Conservation (phyloP, 2,888 invertebrate genomes). For the Merodon equestris region DNA sequence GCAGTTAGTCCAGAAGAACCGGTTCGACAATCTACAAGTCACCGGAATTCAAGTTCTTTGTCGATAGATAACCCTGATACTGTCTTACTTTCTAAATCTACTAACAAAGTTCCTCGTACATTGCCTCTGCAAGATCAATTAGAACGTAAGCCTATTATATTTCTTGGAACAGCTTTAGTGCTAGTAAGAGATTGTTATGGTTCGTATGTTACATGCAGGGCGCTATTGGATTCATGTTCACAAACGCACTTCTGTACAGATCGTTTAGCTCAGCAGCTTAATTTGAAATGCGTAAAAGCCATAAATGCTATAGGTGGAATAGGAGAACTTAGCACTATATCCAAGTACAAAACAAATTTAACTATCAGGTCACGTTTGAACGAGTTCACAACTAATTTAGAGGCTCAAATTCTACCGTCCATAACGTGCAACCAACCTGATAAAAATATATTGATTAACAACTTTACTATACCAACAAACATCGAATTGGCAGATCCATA, state of each 20-base stretch:
- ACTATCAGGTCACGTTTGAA: not conserved
- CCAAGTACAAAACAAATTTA: slow-evolving; percentile 11
- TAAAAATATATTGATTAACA: not conserved
- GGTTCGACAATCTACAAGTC: slow-evolving; percentile 9
- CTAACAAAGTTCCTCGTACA: not conserved
- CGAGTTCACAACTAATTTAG: slow-evolving; percentile 1
- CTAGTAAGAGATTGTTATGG: slow-evolving; percentile 3
- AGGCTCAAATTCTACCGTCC: slow-evolving; percentile 16
- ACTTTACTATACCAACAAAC: not conserved
- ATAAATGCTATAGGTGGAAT: slow-evolving; percentile 9
- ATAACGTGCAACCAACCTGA: slow-evolving; percentile 11
- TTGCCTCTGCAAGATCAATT: not conserved
- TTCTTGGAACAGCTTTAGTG: slow-evolving; percentile 1
- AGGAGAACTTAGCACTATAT: not conserved
- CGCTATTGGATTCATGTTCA: slow-evolving; percentile 1
- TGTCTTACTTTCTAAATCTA: not conserved
- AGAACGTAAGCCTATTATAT: not conserved
- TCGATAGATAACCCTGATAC: not conserved
- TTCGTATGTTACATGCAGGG: slow-evolving; percentile 5
- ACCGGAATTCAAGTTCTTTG: not conserved
- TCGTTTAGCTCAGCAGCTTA: not conserved
- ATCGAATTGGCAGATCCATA: not conserved
- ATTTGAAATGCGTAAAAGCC: slow-evolving; percentile 1
- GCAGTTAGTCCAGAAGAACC: too few species aligned
- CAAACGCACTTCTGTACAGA: not conserved